Evolutionary conservation across 2,797 vertebrate genomes (phyloP).

Genomic region (Alcedo atthis): DNA sequence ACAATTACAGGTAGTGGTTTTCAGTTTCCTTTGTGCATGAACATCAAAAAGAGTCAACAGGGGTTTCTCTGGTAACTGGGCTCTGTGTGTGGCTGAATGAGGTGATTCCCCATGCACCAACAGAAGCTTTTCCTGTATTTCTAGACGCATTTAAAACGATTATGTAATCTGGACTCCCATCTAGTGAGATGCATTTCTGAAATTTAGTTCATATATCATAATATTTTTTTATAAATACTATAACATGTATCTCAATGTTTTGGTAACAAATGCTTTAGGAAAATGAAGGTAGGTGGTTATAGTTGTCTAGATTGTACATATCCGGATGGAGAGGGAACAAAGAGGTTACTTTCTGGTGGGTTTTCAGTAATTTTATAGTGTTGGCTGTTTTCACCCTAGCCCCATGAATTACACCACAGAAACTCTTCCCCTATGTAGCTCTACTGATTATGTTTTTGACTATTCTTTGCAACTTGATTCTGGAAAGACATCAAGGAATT

Average conservation of each 20-base stretch:
- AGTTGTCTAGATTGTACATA: not conserved
- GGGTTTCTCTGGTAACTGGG: not conserved
- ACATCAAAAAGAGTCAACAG: not conserved
- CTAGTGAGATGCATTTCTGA: not conserved
- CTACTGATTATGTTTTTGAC: not conserved
- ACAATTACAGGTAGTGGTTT: not conserved
- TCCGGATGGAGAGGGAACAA: not conserved
- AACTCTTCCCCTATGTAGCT: not conserved
- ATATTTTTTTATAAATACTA: not conserved
- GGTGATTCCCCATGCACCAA: not conserved
- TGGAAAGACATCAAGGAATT: not conserved
- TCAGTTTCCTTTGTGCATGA: accelerated
- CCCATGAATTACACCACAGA: not conserved
- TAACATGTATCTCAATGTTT: not conserved
- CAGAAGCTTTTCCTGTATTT: not conserved
- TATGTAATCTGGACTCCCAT: not conserved
- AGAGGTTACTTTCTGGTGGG: not conserved
- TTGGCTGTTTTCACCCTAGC: not conserved
- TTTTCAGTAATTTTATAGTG: not conserved
- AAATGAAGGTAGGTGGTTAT: not conserved
- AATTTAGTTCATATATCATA: not conserved
- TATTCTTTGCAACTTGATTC: not conserved
- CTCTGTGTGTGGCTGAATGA: not conserved
- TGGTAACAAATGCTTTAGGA: not conserved
- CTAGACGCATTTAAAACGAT: not conserved